phyloP scores from a whole-genome alignment of 1,140 invertebrate genomes.

The Grapholita molesta region DNA sequence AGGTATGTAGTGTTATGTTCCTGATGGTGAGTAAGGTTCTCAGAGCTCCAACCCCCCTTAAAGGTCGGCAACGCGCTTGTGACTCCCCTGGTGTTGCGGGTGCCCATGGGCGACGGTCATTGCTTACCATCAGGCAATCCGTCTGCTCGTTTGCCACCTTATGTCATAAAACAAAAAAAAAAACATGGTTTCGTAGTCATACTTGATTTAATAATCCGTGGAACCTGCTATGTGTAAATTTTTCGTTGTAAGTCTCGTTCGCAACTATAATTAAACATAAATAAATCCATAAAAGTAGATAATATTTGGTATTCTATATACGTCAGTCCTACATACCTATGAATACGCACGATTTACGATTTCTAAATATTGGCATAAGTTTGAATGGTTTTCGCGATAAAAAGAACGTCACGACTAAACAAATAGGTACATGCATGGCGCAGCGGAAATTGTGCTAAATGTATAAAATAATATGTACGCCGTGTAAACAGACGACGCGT shows the following conservation, averaged over 20 bases:
- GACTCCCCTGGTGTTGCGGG: no score
- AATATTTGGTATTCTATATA: background rate
- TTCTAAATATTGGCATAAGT: constrained; percentile 3
- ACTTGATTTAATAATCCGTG: no score
- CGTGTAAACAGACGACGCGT: background rate
- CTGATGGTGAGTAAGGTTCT: no score
- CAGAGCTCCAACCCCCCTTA: no score
- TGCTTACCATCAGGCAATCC: no score
- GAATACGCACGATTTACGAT: constrained; percentile 7
- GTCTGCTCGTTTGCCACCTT: no score
- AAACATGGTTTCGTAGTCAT: no score
- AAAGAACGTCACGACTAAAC: constrained; percentile 1
- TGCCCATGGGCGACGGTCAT: no score
- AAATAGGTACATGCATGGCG: background rate
- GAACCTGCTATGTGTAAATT: background rate
- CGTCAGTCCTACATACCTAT: constrained; percentile 9
- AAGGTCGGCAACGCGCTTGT: no score
- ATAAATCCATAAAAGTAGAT: background rate
- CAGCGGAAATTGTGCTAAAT: background rate
- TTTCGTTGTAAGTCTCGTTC: no score
- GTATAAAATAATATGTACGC: background rate
- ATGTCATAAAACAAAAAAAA: no score
- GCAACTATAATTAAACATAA: background rate
- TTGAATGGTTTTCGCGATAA: background rate
- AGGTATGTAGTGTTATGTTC: no score